Base-by-base conservation (phyloP, 1,140 invertebrate genomes). In the Tyrophagus putrescentiae region DNA sequence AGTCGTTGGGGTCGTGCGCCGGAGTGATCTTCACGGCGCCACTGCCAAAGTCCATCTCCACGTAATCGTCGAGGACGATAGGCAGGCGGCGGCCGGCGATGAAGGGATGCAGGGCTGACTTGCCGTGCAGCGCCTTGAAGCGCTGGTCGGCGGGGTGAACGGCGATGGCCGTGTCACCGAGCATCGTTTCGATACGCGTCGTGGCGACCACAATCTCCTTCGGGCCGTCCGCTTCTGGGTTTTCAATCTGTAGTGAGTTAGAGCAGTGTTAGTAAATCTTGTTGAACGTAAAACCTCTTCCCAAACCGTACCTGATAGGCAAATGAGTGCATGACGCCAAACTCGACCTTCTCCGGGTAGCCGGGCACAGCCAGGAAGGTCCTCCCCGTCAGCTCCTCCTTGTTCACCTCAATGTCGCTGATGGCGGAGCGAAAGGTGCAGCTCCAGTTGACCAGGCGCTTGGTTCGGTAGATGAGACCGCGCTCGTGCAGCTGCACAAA, bases 21-120 rank as follows among this genome's bases (percentile, higher is more conserved):
- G 96, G 94, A 28, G 95, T 98, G 58, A 99, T 97, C 77, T 99
- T 99, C 0, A 99, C 96, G 67, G 92, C 94, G 69, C 94, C 85
- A 57, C 54, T 57, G 67, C 94, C 95, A 76, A 98, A 98, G 39
- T 82, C 80, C 75, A 81, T 84, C 60, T 98, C 94, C 13, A 98
- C 94, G 74, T 90, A 93, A 29, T 86, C 81, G 72, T 98, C 94
- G 48, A 82, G 79, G 27, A 98, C 76, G 67, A 98, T 87, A 0
- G 88, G 88, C 64, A 98, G 70, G 62, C 79, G 79, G 48, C 84
- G 75, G 16, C 81, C 70, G 59, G 83, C 78, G 21, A 59, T n/a
- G 69, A 95, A 91, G 1, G 92, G 91, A 81, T 96, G 91, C 3
- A 75, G 72, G 0, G 90, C 82, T 67, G 74, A 79, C 75, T 91